Evolutionary conservation across 2,888 invertebrate species (phyloP), one percentile per base, ranked within the genome.

Genomic region (Drosophila setosimentum): DNA sequence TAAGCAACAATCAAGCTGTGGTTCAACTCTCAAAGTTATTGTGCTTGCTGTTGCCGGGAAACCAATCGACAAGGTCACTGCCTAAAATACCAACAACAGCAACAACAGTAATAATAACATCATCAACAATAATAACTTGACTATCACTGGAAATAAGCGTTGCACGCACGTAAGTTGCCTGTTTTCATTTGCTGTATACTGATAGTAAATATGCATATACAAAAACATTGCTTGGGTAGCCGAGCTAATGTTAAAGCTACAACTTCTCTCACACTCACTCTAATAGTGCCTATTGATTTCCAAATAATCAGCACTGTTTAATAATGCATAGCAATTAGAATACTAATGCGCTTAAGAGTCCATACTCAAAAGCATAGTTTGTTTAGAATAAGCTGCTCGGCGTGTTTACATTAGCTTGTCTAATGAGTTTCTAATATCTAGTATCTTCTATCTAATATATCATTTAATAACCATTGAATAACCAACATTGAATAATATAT

Each of bases 151-250:
- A 64, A 48, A 21, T n/a, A 62, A 60, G 45, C 49, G 49, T 62
- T 55, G 55, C 61, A 73, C 64, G 55, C 67, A 68, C 62, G 78
- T 76, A 76, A 78, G 69, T 77, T 59, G n/a, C 5, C 16, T 16
- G 5, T 33, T 32, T 11, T 16, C 29, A 10, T 57, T 8, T 4
- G 16, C 45, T 8, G 16, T 45, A 16, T 3, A 7, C 24, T 4
- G 8, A 24, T 10, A 40, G 27, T 10, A 11, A 29, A 21, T 7
- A 49, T 32, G 16, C 2, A 37, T n/a, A 30, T 18, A 50, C 21
- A 29, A 13, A 32, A 27, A 32, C n/a, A 32, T 27, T 8, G 45
- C 45, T 24, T 24, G 45, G 21, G 1, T n/a, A n/a, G 24, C 6
- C 30, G 13, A 35, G 45, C 33, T 18, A 54, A 21, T 45, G 16